Percentiles rank a stretch among this genome's conserved stretches.
These are phyloP conservation scores for Corydoras maculifer DNA, from an alignment of 2,113 vertebrate species.

Conservation along the genomic window DNA sequence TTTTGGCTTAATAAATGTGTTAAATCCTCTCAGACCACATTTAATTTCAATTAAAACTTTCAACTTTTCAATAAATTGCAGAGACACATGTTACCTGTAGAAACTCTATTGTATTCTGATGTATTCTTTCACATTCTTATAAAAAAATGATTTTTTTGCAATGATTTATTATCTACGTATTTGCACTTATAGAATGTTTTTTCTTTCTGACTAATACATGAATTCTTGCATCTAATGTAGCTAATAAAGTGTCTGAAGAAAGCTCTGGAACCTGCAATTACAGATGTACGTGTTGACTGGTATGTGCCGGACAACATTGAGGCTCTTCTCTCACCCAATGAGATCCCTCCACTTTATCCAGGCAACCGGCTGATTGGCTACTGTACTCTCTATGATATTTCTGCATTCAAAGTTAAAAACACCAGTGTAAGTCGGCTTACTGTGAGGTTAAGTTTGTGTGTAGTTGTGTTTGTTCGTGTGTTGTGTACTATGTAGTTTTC, in stretches of 20 bases:
- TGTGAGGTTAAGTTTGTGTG: not conserved
- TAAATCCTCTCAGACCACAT: too few relatives aligned
- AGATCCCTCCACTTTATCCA: slow-evolving; percentile 86
- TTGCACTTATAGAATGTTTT: not conserved
- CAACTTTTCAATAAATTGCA: too few relatives aligned
- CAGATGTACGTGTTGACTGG: slow-evolving; percentile 92
- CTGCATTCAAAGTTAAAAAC: slow-evolving; percentile 67
- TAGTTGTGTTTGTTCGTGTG: slow-evolving; percentile 57
- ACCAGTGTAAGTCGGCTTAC: slow-evolving; percentile 51
- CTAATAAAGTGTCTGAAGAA: slow-evolving; percentile 90
- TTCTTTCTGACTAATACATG: not conserved
- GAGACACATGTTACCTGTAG: too few relatives aligned
- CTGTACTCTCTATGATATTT: slow-evolving; percentile 82
- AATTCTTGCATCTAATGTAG: slow-evolving; percentile 52
- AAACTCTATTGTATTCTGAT: too few relatives aligned
- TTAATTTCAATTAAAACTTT: too few relatives aligned
- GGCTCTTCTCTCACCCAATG: slow-evolving; percentile 86
- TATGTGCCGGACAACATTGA: slow-evolving; percentile 90
- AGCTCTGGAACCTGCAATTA: slow-evolving; percentile 88
- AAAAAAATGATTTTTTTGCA: too few relatives aligned
- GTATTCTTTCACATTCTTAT: too few relatives aligned
- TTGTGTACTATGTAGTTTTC: not conserved
- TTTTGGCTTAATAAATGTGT: too few relatives aligned
- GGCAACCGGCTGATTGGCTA: slow-evolving; percentile 85
- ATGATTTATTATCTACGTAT: too few relatives aligned